These are phyloP conservation scores for Cryptocheilus praepositus DNA, from an alignment of 2,888 invertebrate species.

Conservation along the genomic window DNA sequence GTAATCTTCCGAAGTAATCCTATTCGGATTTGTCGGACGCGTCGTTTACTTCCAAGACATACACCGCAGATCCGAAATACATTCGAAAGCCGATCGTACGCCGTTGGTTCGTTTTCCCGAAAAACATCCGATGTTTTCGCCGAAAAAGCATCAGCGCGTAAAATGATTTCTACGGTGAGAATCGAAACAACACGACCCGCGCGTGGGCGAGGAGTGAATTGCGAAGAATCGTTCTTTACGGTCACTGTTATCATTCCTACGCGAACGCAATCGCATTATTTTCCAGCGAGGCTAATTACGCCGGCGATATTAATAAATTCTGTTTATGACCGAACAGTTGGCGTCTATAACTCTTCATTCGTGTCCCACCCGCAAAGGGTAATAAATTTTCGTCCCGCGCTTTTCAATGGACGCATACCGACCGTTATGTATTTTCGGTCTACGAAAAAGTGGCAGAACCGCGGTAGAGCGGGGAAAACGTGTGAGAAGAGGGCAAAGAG, in stretches of 20 bases:
- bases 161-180: neutral
- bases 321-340: constrained; percentile 25
- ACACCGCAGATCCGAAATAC: too few relatives aligned
- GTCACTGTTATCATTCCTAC: neutral
- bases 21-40: too few relatives aligned
- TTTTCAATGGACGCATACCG: constrained; percentile 12
- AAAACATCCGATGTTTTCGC: neutral
- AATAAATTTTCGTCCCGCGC: constrained; percentile 4
- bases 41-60: too few relatives aligned
- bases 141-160: neutral
- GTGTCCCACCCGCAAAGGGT: constrained; percentile 19
- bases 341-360: constrained; percentile 44
- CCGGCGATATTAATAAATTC: constrained; percentile 40
- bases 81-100: too few relatives aligned
- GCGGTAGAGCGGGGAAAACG: too few relatives aligned
- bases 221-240: neutral
- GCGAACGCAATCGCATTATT: neutral
- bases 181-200: neutral
- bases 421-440: too few relatives aligned
- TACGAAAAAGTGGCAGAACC: too few relatives aligned
- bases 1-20: too few relatives aligned
- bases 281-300: neutral
- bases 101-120: neutral
- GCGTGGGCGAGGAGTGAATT: neutral
- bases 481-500: too few relatives aligned